Percentiles rank a stretch among this genome's conserved stretches.
Conservation (phyloP, 2,113 vertebrate species). For the Alosa alosa region DNA sequence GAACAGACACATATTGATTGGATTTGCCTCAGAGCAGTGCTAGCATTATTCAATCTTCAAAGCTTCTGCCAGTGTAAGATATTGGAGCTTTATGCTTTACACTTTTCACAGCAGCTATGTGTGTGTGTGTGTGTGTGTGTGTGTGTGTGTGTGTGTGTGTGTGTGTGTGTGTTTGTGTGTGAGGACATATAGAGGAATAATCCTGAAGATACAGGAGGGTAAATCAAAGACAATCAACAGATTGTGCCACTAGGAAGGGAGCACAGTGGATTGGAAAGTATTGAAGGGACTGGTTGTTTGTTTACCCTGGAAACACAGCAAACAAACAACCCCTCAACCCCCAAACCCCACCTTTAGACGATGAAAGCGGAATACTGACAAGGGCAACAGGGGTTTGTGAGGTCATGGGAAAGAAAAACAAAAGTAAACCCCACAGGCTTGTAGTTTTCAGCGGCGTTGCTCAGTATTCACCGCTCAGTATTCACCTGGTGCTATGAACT, state of each 20-base stretch:
- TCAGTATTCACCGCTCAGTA: too few species aligned
- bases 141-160: too few species aligned
- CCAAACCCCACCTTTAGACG: neutral
- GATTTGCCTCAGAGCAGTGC: neutral
- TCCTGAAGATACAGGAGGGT: conserved; percentile 15
- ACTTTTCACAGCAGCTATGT: neutral
- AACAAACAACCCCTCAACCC: neutral
- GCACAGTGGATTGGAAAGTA: conserved; percentile 12
- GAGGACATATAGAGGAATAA: neutral
- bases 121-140: neutral
- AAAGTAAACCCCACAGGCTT: too few species aligned
- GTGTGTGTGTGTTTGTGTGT: neutral
- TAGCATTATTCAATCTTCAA: neutral
- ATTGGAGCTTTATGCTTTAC: neutral
- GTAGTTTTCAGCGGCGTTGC: too few species aligned
- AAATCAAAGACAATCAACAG: conserved; percentile 36
- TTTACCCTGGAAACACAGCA: neutral
- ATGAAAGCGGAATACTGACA: too few species aligned
- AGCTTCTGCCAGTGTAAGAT: neutral
- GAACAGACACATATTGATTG: conserved; percentile 15
- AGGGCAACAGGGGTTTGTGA: too few species aligned
- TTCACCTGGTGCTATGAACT: too few species aligned
- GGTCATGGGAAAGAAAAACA: too few species aligned
- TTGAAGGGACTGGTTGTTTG: neutral
- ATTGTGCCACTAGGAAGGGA: conserved; percentile 22